Base-by-base conservation (phyloP, 2,888 invertebrate genomes). In the Drosophila anomalipes region DNA sequence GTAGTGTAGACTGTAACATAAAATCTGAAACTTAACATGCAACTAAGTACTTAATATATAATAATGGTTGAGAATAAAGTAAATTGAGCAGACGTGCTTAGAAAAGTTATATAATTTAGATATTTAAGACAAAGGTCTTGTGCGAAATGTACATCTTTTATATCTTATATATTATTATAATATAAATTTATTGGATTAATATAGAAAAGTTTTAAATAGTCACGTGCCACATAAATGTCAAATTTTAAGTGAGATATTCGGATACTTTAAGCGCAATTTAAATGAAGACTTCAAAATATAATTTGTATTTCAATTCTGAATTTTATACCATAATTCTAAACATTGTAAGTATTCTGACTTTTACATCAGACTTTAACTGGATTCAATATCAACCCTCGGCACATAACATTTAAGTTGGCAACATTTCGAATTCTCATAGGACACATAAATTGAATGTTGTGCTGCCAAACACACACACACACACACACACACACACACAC, bases 361-460 rank as follows among this genome's bases (percentile, higher is more conserved):
- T 5, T 19, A 47, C 47, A 28, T 14, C 37, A 26, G 19, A 19
- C 22, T 37, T 56, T 28, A 26, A 28, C 35, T 35, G 14, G 37
- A 52, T 39, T 54, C 10, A 54, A 39, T 22, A 32, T 10, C 16
- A 58, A 10, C 22, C 22, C 41, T 58, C 5, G 16, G 33, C 44
- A 56, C 74, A 77, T 62, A 57, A 56, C 57, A 66, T 82, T 75
- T 70, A 70, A 76, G 69, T 76, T 72, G 70, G 56, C 54, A 75
- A 54, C 65, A 61, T 72, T 82, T 76, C 59, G 37, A 54, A 58
- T 57, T 33, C 85, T 63, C 80, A 28, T 28, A 70, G 70, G 76
- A 72, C 57, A 62, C 77, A 86, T 71, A 77, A 86, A 84, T 74
- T 74, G 62, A 57, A 60, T 66, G 39, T 41, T 39, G 49, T 56